A percentile compares a stretch with the other conserved stretches of the same genome.
Conservation (phyloP, 2,888 invertebrate genomes). For the Globia sparganii region DNA sequence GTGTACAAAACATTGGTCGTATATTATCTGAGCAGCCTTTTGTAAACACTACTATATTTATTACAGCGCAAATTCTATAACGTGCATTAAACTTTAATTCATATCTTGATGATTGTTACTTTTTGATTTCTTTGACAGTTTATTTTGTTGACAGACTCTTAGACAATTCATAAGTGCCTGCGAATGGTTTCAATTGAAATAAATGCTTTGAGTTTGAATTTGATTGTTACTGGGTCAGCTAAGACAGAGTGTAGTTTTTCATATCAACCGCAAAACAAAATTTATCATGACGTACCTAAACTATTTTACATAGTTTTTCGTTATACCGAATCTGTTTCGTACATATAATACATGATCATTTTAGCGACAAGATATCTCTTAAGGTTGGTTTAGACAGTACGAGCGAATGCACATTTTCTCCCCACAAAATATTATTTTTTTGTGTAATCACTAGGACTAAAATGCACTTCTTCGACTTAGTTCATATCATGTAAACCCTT, state of each 20-base stretch:
- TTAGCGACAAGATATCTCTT: background rate
- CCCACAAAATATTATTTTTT: background rate
- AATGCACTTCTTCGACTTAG: background rate
- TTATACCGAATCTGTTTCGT: background rate
- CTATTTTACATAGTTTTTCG: background rate
- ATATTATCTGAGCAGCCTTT: background rate
- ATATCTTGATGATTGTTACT: background rate
- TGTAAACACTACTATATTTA: background rate
- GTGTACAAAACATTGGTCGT: background rate
- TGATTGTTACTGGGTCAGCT: background rate
- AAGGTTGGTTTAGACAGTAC: background rate
- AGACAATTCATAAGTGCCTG: too few species aligned
- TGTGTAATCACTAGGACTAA: background rate
- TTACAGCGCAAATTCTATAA: background rate
- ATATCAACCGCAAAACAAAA: background rate
- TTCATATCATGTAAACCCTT: background rate
- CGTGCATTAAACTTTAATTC: background rate
- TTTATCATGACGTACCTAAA: background rate
- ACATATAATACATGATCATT: background rate
- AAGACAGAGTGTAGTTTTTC: background rate
- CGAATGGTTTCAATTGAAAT: too few species aligned
- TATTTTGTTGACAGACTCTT: too few species aligned
- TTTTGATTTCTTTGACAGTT: too few species aligned
- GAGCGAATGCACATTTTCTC: background rate
- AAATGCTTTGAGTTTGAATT: background rate